Base-by-base conservation (phyloP, 2,888 invertebrate genomes). In the Trissolcus brochymenae region DNA sequence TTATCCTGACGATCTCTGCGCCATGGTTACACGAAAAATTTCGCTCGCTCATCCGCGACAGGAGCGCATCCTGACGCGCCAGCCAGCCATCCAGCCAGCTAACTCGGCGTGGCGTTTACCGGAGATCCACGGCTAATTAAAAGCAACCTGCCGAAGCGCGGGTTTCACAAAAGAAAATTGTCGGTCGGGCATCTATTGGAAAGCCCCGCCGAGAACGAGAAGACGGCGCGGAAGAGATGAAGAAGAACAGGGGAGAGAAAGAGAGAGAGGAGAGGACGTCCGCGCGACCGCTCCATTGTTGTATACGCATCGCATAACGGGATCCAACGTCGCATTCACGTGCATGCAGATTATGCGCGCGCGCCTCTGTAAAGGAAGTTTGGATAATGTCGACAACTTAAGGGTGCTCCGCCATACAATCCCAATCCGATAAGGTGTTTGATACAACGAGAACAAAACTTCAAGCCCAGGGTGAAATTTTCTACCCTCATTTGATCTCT, bases 61-160 rank as follows among this genome's bases (percentile, higher is more conserved):
- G 75, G 49, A 62, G 78, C 14, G 51, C 73, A 76, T 78, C 79
- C 79, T 75, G 70, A 73, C 74, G 75, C 72, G 71, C 67, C 71
- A 73, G 54, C 25, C 71, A 71, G 40, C 41, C 60, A 70, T 21
- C 72, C 65, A 61, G 66, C 65, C 70, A 49, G 67, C 68, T 67
- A 68, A 75, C 65, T 56, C 74, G 76, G 79, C 76, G 77, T 59
- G 68, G 68, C 84, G 82, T 82, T 82, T 82, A 80, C 81, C 83
- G 81, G 81, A 84, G 84, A 86, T 86, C 84, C 84, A 84, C 83
- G 83, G 82, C 86, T 86, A 86, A 87, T 87, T 86, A 86, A 85
- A 86, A 83, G 83, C 82, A 81, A 82, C 81, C 82, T 82, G 80
- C 62, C 83, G 82, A 80, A 9, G 77, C 82, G 82, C 78, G 51